Conservation (phyloP, 2,797 vertebrate species). For the Chelidonichthys spinosus region DNA sequence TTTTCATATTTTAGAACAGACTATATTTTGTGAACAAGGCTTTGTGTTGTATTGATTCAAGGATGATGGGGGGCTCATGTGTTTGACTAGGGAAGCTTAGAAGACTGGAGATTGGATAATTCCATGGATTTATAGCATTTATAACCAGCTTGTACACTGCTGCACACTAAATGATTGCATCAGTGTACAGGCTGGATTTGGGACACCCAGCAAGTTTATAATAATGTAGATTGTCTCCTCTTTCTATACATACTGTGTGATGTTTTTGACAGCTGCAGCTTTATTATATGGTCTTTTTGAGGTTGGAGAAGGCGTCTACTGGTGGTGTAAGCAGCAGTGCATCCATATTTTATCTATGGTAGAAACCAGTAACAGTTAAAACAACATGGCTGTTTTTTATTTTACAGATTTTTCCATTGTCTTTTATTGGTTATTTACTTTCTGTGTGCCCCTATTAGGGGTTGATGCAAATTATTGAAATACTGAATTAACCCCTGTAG, state of each 20-base stretch:
- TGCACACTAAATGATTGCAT: slow-evolving; percentile 19
- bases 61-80: background rate
- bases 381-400: slow-evolving; percentile 10
- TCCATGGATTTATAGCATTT: slow-evolving; percentile 38
- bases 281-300: background rate
- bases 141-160: background rate
- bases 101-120: slow-evolving; percentile 14
- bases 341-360: slow-evolving; percentile 19
- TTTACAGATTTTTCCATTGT: slow-evolving; percentile 30
- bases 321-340: slow-evolving; percentile 28
- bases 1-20: slow-evolving; percentile 13
- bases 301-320: slow-evolving; percentile 21
- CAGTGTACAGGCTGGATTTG: slow-evolving; percentile 10
- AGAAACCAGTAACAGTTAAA: background rate
- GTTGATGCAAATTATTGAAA: background rate
- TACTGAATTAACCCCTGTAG: background rate
- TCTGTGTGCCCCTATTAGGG: background rate
- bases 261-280: slow-evolving; percentile 3
- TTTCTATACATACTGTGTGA: background rate
- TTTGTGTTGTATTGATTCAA: slow-evolving; percentile 2
- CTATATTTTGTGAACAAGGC: background rate
- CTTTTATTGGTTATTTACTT: slow-evolving; percentile 15
- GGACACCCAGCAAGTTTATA: background rate
- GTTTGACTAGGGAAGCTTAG: slow-evolving; percentile 2
- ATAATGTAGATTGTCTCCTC: slow-evolving; percentile 14